Evolutionary conservation across 2,113 vertebrate genomes (phyloP), one percentile per base, ranked within the genome.

Genomic region (Trematocara variabile): DNA sequence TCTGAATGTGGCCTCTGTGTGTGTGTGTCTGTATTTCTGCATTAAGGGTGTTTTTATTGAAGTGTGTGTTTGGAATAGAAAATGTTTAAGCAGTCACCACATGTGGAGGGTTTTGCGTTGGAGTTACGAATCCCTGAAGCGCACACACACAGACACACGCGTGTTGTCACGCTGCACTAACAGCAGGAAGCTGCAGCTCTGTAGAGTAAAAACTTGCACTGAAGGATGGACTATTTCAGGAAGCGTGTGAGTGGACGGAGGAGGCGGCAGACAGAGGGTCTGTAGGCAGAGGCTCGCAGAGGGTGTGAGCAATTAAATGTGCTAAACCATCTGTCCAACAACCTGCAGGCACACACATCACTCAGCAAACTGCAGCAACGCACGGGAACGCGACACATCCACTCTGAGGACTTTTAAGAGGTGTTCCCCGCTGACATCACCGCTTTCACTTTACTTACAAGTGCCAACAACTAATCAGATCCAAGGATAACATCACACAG

Each of bases 241-340:
- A 75, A 30, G 14, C 8, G 37, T 28, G 63, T 48, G 80, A 77
- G 52, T 50, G 79, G 79, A 88, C 8, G 54, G 37, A 77, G 75
- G 68, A 44, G 86, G 75, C 86, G 41, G 86, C 44, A 86, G 10
- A 75, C 22, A 84, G 79, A 82, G 68, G 89, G 87, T 86, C 80
- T 86, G 89, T 86, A 92, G 91, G 89, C 91, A 93, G 75, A 84
- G 77, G 79, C 81, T 96, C 97, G 96, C 97, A 97, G 97, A 98
- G 98, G 98, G 97, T 97, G 97, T 96, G 96, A 97, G 97, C 97
- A 97, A 96, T 98, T 97, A 98, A 97, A 97, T 94, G 97, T 95
- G 95, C 95, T 94, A 96, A 96, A 95, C 97, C 98, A 98, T 98
- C 98, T 98, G 97, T 95, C 96, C 96, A 97, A 97, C 97, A 97